phyloP scores from a whole-genome alignment of 2,888 invertebrate genomes.

The Callosobruchus maculatus region DNA sequence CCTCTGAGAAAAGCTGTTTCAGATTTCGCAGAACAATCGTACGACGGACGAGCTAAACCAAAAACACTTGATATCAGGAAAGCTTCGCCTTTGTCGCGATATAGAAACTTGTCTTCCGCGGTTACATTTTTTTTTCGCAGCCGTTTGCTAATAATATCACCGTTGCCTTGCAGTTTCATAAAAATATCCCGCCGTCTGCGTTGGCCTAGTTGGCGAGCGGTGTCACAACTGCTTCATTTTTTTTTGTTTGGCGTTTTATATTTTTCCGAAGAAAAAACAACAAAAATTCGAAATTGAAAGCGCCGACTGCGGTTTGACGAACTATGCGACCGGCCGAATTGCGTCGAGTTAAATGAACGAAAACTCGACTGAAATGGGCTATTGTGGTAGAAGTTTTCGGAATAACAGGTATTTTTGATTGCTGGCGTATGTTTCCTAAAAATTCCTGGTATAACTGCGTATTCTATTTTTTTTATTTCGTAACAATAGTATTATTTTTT shows the following conservation, averaged over 20 bases:
- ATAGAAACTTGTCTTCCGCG: not conserved
- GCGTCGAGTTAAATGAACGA: not conserved
- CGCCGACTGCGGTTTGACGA: not conserved
- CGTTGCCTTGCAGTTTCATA: not conserved
- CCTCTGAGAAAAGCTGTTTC: not conserved
- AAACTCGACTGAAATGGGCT: not conserved
- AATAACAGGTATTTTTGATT: not conserved
- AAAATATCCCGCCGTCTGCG: not conserved
- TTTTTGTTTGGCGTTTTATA: not conserved
- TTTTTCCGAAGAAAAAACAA: not conserved
- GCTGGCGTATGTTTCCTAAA: not conserved
- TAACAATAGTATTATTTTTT: too few relatives aligned
- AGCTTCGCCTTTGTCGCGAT: not conserved
- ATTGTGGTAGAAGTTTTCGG: not conserved
- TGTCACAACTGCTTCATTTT: not conserved
- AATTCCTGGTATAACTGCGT: too few relatives aligned
- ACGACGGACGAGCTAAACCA: not conserved
- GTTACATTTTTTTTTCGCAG: not conserved
- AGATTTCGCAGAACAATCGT: not conserved
- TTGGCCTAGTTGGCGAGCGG: not conserved
- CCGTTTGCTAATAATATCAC: not conserved
- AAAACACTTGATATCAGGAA: not conserved
- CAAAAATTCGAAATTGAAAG: not conserved
- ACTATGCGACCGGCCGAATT: not conserved
- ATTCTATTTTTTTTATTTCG: too few relatives aligned